Evolutionary conservation across 2,797 vertebrate species (phyloP).

Genomic region (Scarus forsteni): DNA sequence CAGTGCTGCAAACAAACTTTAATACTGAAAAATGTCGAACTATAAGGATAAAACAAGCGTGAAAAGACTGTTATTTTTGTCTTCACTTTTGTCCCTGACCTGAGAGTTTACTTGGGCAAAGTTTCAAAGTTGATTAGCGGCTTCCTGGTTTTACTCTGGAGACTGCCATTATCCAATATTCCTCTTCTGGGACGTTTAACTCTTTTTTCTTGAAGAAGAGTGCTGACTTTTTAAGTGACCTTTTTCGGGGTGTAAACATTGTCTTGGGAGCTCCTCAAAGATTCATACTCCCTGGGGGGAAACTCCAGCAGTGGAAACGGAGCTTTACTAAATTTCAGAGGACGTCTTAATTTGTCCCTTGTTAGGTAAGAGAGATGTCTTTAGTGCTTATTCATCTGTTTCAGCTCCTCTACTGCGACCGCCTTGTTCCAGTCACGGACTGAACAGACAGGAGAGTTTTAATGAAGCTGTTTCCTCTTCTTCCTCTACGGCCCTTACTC

Average conservation of each 20-base stretch:
- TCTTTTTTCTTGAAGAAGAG: neutral
- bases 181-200: constrained; percentile 41
- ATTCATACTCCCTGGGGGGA: neutral
- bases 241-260: neutral
- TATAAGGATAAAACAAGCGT: too few species aligned
- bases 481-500: constrained; percentile 32
- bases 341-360: neutral
- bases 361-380: neutral
- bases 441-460: constrained; percentile 27
- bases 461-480: constrained; percentile 42
- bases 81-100: constrained; percentile 30
- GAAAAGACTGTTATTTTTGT: too few species aligned
- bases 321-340: neutral
- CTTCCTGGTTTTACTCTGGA: constrained; percentile 64
- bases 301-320: neutral
- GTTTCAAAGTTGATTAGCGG: constrained; percentile 36
- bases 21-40: neutral
- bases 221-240: neutral
- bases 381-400: constrained; percentile 1
- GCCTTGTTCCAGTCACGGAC: constrained; percentile 45
- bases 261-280: neutral
- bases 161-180: constrained; percentile 60
- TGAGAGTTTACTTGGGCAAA: constrained; percentile 61
- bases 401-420: constrained; percentile 23
- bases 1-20: neutral